Base-by-base conservation (phyloP, 1,140 invertebrate genomes). In the Coptotermes formosanus region DNA sequence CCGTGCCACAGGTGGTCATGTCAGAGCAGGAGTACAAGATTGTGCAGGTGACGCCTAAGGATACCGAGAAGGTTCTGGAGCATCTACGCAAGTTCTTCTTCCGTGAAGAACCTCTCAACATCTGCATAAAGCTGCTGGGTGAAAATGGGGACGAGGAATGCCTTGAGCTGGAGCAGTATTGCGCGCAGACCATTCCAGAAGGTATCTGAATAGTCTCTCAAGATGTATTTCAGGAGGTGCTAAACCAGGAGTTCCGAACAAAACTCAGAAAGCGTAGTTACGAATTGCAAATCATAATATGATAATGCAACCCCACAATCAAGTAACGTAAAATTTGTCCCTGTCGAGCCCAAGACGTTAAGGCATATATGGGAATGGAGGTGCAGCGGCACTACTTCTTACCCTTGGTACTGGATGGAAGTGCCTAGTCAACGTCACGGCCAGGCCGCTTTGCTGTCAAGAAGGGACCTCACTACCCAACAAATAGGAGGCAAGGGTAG, bases 31-130 rank as follows among this genome's bases (percentile, higher is more conserved):
- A 85, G 44, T 87, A 81, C 84, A 14, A 32, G 9, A 81, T 87
- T 6, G 59, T 82, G 38, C 84, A 23, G 14, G 25, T 87, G 23
- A 45, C 38, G 8, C n/a, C 21, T 11, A 38, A 92, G 45, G 93
- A 94, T 87, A 91, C 91, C 85, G 90, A 92, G 0, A 89, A 89
- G n/a, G 91, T 94, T 0, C 89, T 94, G 3, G 91, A 92, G 16
- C 94, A 94, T 89, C 89, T 94, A 0, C 91, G 91, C 84, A 91
- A 91, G 88, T 94, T 93, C 89, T 96, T 96, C 92, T 95, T 95
- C 91, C 92, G 92, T 25, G 95, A 96, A 86, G 95, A 96, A 88
- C 95, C 95, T 0, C 90, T 95, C n/a, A 95, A 95, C 89, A 89
- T 93, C 9, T 91, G 90, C 64, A 92, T 95, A 32, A 89, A 92